These are phyloP conservation scores for Aleiodes testaceus DNA, from an alignment of 2,888 invertebrate species.

Conservation along the genomic window DNA sequence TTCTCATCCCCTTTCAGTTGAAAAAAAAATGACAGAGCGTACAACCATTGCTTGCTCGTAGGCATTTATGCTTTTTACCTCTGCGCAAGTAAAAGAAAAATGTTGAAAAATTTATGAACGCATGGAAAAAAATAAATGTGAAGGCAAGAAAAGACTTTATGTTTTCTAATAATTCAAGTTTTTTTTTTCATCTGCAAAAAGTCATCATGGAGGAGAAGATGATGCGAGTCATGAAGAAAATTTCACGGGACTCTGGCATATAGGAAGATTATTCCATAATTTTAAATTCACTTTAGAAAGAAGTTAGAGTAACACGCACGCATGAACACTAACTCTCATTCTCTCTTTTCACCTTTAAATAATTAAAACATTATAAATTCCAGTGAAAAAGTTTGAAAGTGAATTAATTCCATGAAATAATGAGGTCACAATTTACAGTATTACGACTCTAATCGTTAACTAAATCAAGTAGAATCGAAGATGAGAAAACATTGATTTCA, in stretches of 20 bases:
- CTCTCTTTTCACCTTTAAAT: not conserved
- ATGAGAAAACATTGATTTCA: not conserved
- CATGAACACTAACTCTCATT: constrained; percentile 1
- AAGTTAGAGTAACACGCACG: constrained; percentile 22
- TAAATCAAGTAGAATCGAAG: too few species aligned
- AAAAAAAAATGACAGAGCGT: constrained; percentile 9
- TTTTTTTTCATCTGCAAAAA: too few species aligned
- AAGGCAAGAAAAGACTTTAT: not conserved
- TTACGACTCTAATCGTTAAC: too few species aligned
- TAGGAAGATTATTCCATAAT: constrained; percentile 3
- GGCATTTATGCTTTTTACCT: too few species aligned
- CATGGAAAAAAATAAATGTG: constrained; percentile 43
- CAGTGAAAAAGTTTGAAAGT: constrained; percentile 25
- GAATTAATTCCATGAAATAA: not conserved
- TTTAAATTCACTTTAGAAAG: not conserved
- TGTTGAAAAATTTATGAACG: constrained; percentile 17
- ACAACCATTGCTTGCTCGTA: not conserved
- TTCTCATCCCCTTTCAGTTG: not conserved
- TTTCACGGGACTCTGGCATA: constrained; percentile 23
- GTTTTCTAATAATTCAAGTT: not conserved
- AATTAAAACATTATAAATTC: not conserved
- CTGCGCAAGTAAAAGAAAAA: constrained; percentile 14
- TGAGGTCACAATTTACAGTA: too few species aligned
- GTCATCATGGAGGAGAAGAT: not conserved
- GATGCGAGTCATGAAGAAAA: not conserved